A percentile compares a stretch with the other conserved stretches of the same genome.
Conservation (phyloP, 2,797 vertebrate genomes). For the Pangasius krempfi region DNA sequence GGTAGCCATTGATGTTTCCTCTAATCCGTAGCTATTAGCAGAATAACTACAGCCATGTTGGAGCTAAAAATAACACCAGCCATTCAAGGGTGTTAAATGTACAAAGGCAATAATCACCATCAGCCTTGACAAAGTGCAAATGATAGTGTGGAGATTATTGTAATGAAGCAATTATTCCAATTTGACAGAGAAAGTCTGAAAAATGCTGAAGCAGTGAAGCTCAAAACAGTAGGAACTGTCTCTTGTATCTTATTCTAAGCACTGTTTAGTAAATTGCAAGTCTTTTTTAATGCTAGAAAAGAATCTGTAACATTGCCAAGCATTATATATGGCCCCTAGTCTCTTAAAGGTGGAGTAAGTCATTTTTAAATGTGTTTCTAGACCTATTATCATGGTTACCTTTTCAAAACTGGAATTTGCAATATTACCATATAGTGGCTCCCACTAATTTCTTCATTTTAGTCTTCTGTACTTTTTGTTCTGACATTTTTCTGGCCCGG, state of each 20-base stretch:
- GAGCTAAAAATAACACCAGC: conserved; percentile 16
- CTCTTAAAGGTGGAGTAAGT: neutral
- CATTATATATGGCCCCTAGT: neutral
- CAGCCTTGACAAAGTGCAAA: neutral
- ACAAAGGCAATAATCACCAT: neutral
- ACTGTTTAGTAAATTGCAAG: neutral
- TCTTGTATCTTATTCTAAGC: neutral
- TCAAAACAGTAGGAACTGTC: neutral
- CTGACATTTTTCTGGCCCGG: neutral
- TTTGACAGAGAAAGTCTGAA: neutral
- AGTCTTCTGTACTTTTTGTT: neutral
- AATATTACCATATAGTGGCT: neutral
- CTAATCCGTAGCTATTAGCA: conserved; percentile 10
- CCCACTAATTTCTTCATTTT: neutral
- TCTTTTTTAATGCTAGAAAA: neutral
- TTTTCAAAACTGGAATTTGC: neutral
- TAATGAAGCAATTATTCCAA: conserved; percentile 5
- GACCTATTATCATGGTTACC: neutral
- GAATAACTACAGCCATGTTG: neutral
- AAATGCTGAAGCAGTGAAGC: neutral
- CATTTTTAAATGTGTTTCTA: neutral
- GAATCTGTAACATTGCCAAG: neutral
- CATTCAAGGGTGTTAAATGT: neutral
- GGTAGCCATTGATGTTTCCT: neutral
- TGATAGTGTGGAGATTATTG: neutral